Evolutionary conservation across 2,113 vertebrate species (phyloP).

Genomic region (Opisthocomus hoazin): DNA sequence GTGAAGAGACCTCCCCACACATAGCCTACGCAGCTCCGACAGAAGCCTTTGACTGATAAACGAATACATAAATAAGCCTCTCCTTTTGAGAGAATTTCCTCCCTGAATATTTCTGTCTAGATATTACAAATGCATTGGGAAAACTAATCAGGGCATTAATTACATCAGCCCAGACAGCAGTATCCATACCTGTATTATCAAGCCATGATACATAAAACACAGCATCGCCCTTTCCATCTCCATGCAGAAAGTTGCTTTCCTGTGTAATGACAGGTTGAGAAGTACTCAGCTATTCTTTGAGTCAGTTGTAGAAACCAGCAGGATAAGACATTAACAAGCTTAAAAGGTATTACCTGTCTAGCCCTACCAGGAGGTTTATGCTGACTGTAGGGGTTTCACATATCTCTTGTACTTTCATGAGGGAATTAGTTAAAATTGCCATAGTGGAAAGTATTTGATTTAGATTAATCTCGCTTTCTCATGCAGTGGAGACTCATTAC

Average conservation of each 20-base stretch:
- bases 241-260: conserved; percentile 45
- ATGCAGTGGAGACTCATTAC: conserved; percentile 71
- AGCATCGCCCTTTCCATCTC: background rate
- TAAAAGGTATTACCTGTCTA: conserved; percentile 75
- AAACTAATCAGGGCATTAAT: background rate
- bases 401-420: conserved; percentile 70
- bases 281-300: conserved; percentile 63
- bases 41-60: background rate
- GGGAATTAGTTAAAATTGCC: conserved; percentile 77
- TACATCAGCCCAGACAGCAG: background rate
- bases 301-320: conserved; percentile 69
- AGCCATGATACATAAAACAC: background rate
- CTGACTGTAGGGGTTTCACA: conserved; percentile 62
- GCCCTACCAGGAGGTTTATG: conserved; percentile 63
- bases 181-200: background rate
- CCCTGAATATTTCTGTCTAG: background rate
- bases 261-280: conserved; percentile 59
- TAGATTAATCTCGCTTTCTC: conserved; percentile 74
- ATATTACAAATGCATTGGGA: background rate
- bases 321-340: conserved; percentile 78
- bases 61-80: background rate
- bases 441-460: conserved; percentile 77
- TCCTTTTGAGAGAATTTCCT: background rate
- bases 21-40: background rate
- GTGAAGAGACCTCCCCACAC: background rate